Evolutionary conservation across 2,113 vertebrate genomes (phyloP).

Genomic region (Vimba vimba): DNA sequence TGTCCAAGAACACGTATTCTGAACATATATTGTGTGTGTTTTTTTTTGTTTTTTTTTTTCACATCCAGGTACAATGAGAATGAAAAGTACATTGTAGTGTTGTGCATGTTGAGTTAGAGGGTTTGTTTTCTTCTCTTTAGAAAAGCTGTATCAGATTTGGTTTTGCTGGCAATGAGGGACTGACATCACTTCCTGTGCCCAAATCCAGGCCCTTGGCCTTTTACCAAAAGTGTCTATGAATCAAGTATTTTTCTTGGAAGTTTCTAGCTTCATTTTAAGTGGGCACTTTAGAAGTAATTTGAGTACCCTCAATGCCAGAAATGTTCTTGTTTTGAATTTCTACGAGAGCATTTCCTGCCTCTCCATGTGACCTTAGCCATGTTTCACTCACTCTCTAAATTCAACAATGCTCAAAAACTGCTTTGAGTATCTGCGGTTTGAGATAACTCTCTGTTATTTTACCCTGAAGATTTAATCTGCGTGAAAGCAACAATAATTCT

Average conservation of each 20-base stretch:
- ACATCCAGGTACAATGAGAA: not conserved
- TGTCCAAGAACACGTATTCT: not conserved
- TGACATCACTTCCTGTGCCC: slow-evolving; percentile 54
- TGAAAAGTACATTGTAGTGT: slow-evolving; percentile 1
- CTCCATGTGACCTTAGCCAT: slow-evolving; percentile 5
- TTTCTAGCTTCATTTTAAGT: slow-evolving; percentile 33
- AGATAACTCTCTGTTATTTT: slow-evolving; percentile 36
- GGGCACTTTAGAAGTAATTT: slow-evolving; percentile 29
- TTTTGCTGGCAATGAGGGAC: slow-evolving; percentile 48
- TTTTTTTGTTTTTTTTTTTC: too few relatives aligned
- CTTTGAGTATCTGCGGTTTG: not conserved
- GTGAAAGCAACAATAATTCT: slow-evolving; percentile 32
- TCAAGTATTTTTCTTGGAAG: slow-evolving; percentile 34
- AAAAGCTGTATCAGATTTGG: slow-evolving; percentile 59
- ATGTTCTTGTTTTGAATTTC: slow-evolving; percentile 45
- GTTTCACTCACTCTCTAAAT: slow-evolving; percentile 1
- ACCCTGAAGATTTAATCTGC: slow-evolving; percentile 37
- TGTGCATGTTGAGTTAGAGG: slow-evolving; percentile 22
- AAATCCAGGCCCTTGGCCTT: slow-evolving; percentile 37
- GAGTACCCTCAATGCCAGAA: slow-evolving; percentile 6
- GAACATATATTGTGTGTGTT: not conserved
- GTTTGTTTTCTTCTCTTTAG: slow-evolving; percentile 53
- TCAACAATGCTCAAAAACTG: slow-evolving; percentile 14
- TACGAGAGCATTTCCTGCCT: slow-evolving; percentile 28
- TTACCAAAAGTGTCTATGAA: slow-evolving; percentile 19